Percentiles rank a stretch among this genome's conserved stretches.
These are phyloP conservation scores for Agrochola lota DNA, from an alignment of 2,888 invertebrate species.

Conservation along the genomic window DNA sequence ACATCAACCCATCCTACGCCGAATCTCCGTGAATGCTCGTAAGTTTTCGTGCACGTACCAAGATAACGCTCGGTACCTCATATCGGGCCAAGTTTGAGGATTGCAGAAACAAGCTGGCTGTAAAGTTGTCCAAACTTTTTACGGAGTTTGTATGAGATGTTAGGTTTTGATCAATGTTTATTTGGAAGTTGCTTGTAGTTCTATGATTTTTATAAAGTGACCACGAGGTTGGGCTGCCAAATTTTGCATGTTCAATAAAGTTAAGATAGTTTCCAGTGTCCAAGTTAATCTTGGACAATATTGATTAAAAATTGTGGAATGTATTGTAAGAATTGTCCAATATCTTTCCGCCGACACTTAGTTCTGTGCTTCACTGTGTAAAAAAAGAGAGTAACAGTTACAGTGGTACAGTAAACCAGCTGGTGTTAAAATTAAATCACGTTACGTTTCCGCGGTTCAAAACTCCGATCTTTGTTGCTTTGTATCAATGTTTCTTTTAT, in stretches of 20 bases:
- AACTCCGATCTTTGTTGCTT: background rate
- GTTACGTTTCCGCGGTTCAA: background rate
- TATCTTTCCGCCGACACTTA: background rate
- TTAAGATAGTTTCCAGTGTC: background rate
- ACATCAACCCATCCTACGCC: background rate
- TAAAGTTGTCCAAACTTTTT: constrained; percentile 53
- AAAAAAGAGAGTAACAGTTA: background rate
- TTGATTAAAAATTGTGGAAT: background rate
- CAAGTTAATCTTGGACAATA: background rate
- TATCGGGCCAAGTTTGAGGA: constrained; percentile 39
- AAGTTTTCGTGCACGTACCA: constrained; percentile 54
- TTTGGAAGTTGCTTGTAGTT: background rate
- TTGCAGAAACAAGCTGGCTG: constrained; percentile 36
- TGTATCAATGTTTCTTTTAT: background rate
- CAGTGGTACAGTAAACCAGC: background rate
- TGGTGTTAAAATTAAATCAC: background rate
- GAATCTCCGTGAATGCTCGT: constrained; percentile 26
- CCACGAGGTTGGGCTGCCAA: background rate
- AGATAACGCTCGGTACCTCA: constrained; percentile 55
- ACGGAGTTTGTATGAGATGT: constrained; percentile 24
- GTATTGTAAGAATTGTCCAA: background rate
- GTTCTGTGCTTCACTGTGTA: background rate
- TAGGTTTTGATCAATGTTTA: constrained; percentile 51
- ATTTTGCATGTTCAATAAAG: background rate
- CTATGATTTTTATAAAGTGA: background rate